phyloP scores from a whole-genome alignment of 2,113 vertebrate genomes.

The Meles meles region DNA sequence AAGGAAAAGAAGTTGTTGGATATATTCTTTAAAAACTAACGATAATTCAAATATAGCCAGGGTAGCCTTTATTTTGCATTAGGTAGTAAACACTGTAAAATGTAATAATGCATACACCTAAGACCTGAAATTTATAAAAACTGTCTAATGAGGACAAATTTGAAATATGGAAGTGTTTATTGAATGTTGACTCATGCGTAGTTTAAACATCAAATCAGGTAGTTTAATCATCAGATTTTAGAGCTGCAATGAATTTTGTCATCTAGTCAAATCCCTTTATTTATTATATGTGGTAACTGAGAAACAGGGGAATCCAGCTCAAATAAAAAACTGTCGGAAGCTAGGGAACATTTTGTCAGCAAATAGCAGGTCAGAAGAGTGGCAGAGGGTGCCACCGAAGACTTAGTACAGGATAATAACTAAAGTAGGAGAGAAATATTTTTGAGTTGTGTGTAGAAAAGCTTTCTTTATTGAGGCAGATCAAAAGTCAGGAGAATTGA shows the following conservation, averaged over 20 bases:
- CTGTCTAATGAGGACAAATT: background rate
- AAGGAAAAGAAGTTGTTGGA: background rate
- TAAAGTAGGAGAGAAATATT: background rate
- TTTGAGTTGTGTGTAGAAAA: background rate
- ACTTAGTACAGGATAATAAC: background rate
- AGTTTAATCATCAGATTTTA: slow-evolving; percentile 1
- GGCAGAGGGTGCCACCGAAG: background rate
- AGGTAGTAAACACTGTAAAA: background rate
- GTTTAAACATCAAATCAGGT: background rate
- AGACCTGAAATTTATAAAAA: background rate
- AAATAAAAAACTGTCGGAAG: background rate
- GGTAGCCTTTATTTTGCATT: background rate
- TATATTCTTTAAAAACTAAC: slow-evolving; percentile 18
- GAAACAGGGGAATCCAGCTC: background rate
- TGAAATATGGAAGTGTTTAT: background rate
- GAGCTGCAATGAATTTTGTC: background rate
- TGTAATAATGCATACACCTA: background rate
- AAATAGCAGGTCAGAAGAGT: background rate
- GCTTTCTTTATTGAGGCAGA: background rate
- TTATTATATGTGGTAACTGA: slow-evolving; percentile 3
- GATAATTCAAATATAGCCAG: background rate
- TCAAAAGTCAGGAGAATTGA: background rate
- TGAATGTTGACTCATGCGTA: background rate
- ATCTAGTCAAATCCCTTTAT: background rate
- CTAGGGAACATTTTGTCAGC: background rate